A percentile compares a stretch with the other conserved stretches of the same genome.
Conservation (phyloP, 2,888 invertebrate genomes). For the Drosophila quasianomalipes region DNA sequence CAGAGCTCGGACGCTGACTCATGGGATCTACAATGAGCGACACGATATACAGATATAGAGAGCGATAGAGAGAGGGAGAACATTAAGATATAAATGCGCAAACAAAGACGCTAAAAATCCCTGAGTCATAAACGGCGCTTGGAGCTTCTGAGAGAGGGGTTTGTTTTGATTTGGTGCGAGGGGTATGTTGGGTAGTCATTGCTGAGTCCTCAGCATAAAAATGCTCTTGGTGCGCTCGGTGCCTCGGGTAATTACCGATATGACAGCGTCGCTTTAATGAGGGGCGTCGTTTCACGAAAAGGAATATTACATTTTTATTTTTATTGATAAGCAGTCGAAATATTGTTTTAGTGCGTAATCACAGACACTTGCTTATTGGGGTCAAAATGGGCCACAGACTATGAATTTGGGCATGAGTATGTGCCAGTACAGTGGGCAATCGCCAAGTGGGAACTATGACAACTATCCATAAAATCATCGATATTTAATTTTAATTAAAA, state of each 20-base stretch:
- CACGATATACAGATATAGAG: slow-evolving; percentile 19
- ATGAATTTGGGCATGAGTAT: slow-evolving; percentile 22
- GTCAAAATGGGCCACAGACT: slow-evolving; percentile 29
- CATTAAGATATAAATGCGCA: slow-evolving; percentile 38
- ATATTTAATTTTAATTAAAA: not conserved
- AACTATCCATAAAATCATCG: not conserved
- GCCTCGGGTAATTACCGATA: slow-evolving; percentile 19
- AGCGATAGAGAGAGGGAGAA: slow-evolving; percentile 21
- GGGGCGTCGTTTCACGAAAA: slow-evolving; percentile 42
- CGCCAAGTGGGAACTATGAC: not conserved
- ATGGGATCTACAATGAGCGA: slow-evolving; percentile 39
- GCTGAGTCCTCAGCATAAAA: slow-evolving; percentile 15
- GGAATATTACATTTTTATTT: slow-evolving; percentile 23
- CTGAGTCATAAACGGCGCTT: slow-evolving; percentile 58
- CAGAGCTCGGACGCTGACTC: slow-evolving; percentile 38
- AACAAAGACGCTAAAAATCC: slow-evolving; percentile 45
- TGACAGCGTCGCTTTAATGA: slow-evolving; percentile 6
- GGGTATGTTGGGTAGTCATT: not conserved
- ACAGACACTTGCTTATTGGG: slow-evolving; percentile 39
- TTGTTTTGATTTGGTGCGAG: not conserved
- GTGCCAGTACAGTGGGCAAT: slow-evolving; percentile 3
- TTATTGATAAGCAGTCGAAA: slow-evolving; percentile 50
- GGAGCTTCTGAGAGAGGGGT: not conserved
- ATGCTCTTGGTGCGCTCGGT: slow-evolving; percentile 7
- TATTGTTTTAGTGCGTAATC: slow-evolving; percentile 20